Conservation (phyloP, 2,113 vertebrate species). For the Perccottus glenii region DNA sequence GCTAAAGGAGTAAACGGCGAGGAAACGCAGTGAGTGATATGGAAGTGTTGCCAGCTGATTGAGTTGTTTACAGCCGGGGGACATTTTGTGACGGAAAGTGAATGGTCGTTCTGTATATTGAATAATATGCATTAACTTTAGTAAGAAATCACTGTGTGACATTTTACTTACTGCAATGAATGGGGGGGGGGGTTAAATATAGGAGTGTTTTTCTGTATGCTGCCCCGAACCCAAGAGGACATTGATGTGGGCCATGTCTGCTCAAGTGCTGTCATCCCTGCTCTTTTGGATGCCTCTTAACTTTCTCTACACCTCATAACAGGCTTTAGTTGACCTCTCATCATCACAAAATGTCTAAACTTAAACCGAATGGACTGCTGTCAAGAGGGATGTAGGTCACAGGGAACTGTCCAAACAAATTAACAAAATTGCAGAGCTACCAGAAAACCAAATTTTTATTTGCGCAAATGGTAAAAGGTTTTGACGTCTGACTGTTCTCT, state of each 20-base stretch:
- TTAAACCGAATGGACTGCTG: slow-evolving; percentile 26
- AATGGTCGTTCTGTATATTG: slow-evolving; percentile 11
- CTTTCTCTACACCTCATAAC: not conserved
- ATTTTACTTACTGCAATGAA: slow-evolving; percentile 6
- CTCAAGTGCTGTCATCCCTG: slow-evolving; percentile 32
- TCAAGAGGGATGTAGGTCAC: slow-evolving; percentile 14
- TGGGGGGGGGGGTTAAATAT: not conserved
- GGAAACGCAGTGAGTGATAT: not conserved
- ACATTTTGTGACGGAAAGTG: not conserved
- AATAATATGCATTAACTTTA: slow-evolving; percentile 7
- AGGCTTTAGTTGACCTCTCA: slow-evolving; percentile 23
- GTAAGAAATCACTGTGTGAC: slow-evolving; percentile 10
- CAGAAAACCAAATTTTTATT: no score
- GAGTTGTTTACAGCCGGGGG: not conserved
- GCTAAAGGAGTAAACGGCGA: not conserved
- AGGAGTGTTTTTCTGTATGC: not conserved
- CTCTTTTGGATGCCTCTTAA: slow-evolving; percentile 33
- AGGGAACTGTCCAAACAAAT: not conserved
- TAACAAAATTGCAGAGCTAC: no score
- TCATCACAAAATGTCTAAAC: slow-evolving; percentile 25
- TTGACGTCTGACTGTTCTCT: no score
- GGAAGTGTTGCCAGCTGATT: not conserved
- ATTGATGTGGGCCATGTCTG: not conserved
- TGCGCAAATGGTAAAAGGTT: no score
- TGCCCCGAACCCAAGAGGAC: not conserved